Percentiles rank a stretch among this genome's conserved stretches.
Evolutionary conservation across 1,140 invertebrate genomes (phyloP).

Genomic region (Atopsyche davidsoni): DNA sequence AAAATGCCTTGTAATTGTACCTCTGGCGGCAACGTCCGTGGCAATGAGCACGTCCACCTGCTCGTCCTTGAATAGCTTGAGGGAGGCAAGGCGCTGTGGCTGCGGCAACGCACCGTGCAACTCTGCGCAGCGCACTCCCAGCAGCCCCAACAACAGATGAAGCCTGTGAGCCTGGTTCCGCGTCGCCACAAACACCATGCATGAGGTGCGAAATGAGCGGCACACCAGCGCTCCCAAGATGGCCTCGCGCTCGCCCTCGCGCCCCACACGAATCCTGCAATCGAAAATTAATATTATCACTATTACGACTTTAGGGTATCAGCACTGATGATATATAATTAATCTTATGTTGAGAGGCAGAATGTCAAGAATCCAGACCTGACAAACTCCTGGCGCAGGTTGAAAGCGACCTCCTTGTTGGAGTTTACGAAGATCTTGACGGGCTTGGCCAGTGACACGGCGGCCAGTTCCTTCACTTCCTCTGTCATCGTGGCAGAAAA

Average conservation of each 20-base stretch:
- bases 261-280: constrained; percentile 45
- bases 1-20: constrained; percentile 7
- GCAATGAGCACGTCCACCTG: constrained; percentile 88
- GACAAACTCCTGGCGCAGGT: constrained; percentile 94
- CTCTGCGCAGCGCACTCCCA: constrained; percentile 80
- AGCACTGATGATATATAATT: not conserved
- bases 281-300: not conserved
- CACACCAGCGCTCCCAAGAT: constrained; percentile 86
- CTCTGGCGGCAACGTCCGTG: constrained; percentile 94
- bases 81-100: constrained; percentile 80
- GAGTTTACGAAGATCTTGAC: constrained; percentile 93
- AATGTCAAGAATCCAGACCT: constrained; percentile 48
- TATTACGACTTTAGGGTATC: not conserved
- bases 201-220: constrained; percentile 86
- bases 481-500: constrained; percentile 99
- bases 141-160: constrained; percentile 82
- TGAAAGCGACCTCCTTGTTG: constrained; percentile 92
- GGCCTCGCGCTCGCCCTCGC: constrained; percentile 86
- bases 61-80: constrained; percentile 85
- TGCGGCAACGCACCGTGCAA: constrained; percentile 94
- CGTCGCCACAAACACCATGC: constrained; percentile 94
- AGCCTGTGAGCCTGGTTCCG: constrained; percentile 90
- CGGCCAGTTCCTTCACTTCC: constrained; percentile 86
- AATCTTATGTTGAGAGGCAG: not conserved
- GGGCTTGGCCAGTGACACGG: constrained; percentile 85